A percentile compares a stretch with the other conserved stretches of the same genome.
These are phyloP conservation scores for Danaus chrysippus DNA, from an alignment of 2,888 invertebrate genomes.

Conservation along the genomic window DNA sequence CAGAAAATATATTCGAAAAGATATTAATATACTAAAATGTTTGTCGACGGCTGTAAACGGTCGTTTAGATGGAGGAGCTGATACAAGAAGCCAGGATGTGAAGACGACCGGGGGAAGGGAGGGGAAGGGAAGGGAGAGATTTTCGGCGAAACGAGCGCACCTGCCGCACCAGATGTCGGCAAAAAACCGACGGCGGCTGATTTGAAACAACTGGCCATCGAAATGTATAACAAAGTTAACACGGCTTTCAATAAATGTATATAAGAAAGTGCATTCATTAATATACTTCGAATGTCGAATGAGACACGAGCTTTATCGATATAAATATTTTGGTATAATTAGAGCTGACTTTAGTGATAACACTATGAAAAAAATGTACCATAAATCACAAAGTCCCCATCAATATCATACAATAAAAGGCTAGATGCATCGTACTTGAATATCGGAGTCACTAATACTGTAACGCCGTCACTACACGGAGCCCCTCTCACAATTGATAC, in stretches of 20 bases:
- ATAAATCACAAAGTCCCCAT: no score
- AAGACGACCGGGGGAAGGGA: slow-evolving; percentile 1
- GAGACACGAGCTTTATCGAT: no score
- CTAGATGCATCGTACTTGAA: not conserved
- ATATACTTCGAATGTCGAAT: not conserved
- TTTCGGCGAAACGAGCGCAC: slow-evolving; percentile 48
- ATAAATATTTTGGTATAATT: no score
- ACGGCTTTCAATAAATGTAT: not conserved
- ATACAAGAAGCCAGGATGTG: slow-evolving; percentile 22
- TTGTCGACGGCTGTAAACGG: slow-evolving; percentile 20
- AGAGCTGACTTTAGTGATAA: no score
- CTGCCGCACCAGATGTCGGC: slow-evolving; percentile 45
- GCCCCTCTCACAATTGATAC: slow-evolving; percentile 27
- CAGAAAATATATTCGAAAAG: not conserved
- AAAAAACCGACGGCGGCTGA: slow-evolving; percentile 36
- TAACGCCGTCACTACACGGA: not conserved
- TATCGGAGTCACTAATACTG: no score
- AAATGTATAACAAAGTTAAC: slow-evolving; percentile 12
- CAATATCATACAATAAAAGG: not conserved
- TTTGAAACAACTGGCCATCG: slow-evolving; percentile 20
- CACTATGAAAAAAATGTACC: no score
- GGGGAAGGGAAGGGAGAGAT: slow-evolving; percentile 16
- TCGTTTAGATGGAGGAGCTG: slow-evolving; percentile 24
- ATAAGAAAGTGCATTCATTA: not conserved
- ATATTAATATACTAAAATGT: slow-evolving; percentile 16